phyloP scores from a whole-genome alignment of 64 coral and sea anemone genomes.

The Astreopora myriophthalma region DNA sequence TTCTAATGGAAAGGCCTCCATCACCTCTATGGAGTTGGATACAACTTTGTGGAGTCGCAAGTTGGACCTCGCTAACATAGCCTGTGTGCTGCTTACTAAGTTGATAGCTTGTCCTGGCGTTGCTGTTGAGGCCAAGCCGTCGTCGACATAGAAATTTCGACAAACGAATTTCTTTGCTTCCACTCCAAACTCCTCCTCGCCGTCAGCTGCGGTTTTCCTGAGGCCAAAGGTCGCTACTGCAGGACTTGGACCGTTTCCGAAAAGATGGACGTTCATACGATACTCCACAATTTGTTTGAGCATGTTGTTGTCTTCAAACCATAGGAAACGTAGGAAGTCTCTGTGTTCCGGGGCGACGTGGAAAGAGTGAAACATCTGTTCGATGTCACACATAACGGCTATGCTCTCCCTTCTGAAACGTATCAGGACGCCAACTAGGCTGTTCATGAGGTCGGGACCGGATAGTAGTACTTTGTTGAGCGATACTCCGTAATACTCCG shows the following conservation, averaged over 20 bases:
- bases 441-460: slow-evolving; percentile 23
- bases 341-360: background rate
- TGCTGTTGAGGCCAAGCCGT: background rate
- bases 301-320: background rate
- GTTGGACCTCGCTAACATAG: slow-evolving; percentile 16
- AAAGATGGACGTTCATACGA: background rate
- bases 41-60: background rate
- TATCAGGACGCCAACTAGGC: background rate
- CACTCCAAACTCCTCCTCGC: background rate
- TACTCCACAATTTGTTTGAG: background rate
- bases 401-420: background rate
- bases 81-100: background rate
- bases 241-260: background rate
- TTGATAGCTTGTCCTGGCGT: background rate
- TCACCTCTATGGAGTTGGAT: background rate
- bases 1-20: slow-evolving; percentile 12
- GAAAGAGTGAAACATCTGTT: slow-evolving; percentile 35
- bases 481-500: background rate
- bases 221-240: background rate
- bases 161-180: background rate
- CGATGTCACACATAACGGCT: slow-evolving; percentile 18
- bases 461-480: background rate
- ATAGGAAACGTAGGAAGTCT: background rate
- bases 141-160: slow-evolving; percentile 19
- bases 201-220: background rate